Conservation (phyloP, 2,113 vertebrate genomes). For the Sceloporus undulatus region DNA sequence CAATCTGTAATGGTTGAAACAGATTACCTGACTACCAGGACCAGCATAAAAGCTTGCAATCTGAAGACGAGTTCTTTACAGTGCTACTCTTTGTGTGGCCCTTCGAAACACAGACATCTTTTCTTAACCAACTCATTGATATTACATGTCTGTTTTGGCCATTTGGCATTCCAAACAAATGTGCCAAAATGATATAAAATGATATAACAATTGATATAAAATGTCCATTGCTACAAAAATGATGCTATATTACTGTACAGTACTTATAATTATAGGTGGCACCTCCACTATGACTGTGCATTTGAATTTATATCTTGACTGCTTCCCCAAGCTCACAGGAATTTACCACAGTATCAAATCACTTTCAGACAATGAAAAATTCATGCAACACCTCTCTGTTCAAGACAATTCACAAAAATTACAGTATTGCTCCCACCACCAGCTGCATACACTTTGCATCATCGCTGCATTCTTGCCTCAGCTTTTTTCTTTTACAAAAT, state of each 20-base stretch:
- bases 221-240: neutral
- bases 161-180: neutral
- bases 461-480: slow-evolving; percentile 12
- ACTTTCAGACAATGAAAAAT: neutral
- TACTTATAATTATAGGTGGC: neutral
- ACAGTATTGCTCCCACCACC: neutral
- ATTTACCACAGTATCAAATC: neutral
- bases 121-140: neutral
- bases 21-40: neutral
- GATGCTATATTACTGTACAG: neutral
- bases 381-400: neutral
- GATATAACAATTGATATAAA: neutral
- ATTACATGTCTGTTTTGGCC: neutral
- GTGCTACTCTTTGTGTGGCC: neutral
- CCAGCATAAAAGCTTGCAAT: neutral
- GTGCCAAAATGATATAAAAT: neutral
- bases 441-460: slow-evolving; percentile 12
- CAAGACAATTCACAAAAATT: neutral
- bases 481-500: slow-evolving; percentile 25
- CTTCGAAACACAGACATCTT: neutral
- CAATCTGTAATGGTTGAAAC: neutral
- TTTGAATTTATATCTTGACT: slow-evolving; percentile 5
- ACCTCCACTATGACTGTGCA: neutral
- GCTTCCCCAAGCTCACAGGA: neutral
- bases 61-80: neutral